A percentile compares a stretch with the other conserved stretches of the same genome.
phyloP scores from a whole-genome alignment of 2,113 vertebrate species.

The Pholis gunnellus region DNA sequence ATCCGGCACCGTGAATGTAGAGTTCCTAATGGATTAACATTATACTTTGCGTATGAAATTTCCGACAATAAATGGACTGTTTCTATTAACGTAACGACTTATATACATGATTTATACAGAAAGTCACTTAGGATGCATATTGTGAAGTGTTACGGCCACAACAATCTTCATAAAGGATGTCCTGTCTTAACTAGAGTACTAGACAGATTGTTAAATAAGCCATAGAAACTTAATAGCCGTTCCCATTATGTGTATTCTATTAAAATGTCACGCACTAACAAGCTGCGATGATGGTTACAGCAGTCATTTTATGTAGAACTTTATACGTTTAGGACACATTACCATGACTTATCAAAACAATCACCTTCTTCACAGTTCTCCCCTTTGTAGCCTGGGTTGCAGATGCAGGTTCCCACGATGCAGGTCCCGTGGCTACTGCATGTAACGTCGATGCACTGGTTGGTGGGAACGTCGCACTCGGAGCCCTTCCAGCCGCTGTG shows the following conservation, averaged over 20 bases:
- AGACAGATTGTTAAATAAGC: constrained; percentile 42
- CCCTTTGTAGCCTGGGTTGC: constrained; percentile 97
- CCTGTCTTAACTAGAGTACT: constrained; percentile 22
- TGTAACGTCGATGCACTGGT: constrained; percentile 94
- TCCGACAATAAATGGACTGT: constrained; percentile 63
- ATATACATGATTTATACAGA: constrained; percentile 48
- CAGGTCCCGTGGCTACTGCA: constrained; percentile 95
- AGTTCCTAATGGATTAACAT: constrained; percentile 78
- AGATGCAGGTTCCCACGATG: constrained; percentile 98
- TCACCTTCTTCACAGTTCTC: constrained; percentile 99
- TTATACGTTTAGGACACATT: constrained; percentile 22
- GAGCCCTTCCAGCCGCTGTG: constrained; percentile 98
- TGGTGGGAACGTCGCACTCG: constrained; percentile 95
- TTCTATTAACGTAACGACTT: constrained; percentile 59
- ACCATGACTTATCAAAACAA: constrained; percentile 31
- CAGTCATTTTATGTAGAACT: constrained; percentile 22
- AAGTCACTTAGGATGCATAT: constrained; percentile 35
- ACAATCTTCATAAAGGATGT: constrained; percentile 44
- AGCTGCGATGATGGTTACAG: background rate
- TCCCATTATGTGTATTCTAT: constrained; percentile 33
- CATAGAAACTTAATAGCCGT: constrained; percentile 27
- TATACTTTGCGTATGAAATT: constrained; percentile 71
- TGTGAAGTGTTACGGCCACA: constrained; percentile 45
- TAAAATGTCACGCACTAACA: constrained; percentile 45
- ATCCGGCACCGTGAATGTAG: constrained; percentile 65